Percentiles rank a stretch among this genome's conserved stretches.
These are phyloP conservation scores for Marcusenius ussheri DNA, from an alignment of 2,113 vertebrate genomes.

Conservation along the genomic window DNA sequence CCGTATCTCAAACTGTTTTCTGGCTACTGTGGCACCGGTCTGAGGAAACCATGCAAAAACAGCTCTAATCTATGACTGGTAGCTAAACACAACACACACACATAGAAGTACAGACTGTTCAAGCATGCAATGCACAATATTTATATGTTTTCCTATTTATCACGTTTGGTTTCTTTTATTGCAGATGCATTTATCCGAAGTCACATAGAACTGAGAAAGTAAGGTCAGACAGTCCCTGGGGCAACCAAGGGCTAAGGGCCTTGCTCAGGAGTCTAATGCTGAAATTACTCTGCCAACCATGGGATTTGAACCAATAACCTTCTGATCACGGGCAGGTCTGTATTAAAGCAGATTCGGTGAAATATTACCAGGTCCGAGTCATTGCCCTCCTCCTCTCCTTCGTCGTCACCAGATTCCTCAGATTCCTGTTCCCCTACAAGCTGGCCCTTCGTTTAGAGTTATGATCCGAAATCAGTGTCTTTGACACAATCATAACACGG, in stretches of 20 bases:
- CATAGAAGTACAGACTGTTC: background rate
- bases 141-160: background rate
- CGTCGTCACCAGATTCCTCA: constrained; percentile 77
- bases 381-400: constrained; percentile 80
- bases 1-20: background rate
- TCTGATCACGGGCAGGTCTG: background rate
- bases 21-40: background rate
- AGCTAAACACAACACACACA: background rate
- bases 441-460: constrained; percentile 31
- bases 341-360: background rate
- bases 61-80: background rate
- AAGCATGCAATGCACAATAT: background rate
- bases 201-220: background rate
- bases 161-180: background rate
- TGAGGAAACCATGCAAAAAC: background rate
- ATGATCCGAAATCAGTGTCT: background rate
- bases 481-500: background rate
- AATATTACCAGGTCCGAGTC: constrained; percentile 86
- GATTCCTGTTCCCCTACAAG: constrained; percentile 76
- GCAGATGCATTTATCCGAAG: background rate
- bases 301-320: background rate
- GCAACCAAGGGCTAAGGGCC: background rate
- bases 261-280: background rate
- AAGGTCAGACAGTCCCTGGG: background rate
- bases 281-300: background rate